A percentile compares a stretch with the other conserved stretches of the same genome.
These are phyloP conservation scores for Periparus ater DNA, from an alignment of 2,797 vertebrate genomes.

Conservation along the genomic window DNA sequence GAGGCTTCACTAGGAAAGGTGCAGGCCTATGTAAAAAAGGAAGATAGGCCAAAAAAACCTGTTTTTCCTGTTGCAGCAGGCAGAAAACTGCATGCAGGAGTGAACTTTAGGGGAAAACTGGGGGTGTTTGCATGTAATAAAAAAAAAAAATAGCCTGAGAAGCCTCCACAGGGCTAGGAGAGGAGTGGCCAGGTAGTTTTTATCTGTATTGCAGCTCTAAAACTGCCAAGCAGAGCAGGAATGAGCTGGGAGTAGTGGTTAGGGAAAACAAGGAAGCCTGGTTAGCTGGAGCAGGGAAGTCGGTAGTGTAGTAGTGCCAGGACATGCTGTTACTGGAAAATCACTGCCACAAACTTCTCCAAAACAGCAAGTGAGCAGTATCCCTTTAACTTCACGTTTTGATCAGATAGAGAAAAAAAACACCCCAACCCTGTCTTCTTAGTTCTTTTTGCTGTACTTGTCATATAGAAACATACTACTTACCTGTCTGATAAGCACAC, in stretches of 20 bases:
- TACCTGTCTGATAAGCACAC: background rate
- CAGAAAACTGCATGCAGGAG: background rate
- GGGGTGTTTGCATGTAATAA: background rate
- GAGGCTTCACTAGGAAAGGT: background rate
- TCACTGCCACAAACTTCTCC: background rate
- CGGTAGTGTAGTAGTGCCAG: background rate
- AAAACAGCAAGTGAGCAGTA: background rate
- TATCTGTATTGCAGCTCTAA: background rate
- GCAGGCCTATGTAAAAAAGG: background rate
- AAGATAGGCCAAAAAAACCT: background rate
- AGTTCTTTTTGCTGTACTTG: background rate
- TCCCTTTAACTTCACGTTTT: background rate
- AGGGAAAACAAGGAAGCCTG: background rate
- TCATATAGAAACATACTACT: background rate
- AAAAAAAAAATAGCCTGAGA: background rate
- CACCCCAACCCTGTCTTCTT: fast-evolving
- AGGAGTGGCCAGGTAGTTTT: background rate
- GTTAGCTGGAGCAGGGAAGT: background rate
- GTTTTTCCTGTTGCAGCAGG: background rate
- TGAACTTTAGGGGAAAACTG: background rate
- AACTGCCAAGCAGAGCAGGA: background rate
- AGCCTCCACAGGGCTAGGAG: background rate
- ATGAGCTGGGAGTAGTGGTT: background rate
- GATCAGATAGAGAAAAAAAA: background rate
- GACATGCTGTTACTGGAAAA: background rate